A percentile compares a stretch with the other conserved stretches of the same genome.
Evolutionary conservation across 2,888 invertebrate species (phyloP).

Genomic region (Cremastinae sp.): DNA sequence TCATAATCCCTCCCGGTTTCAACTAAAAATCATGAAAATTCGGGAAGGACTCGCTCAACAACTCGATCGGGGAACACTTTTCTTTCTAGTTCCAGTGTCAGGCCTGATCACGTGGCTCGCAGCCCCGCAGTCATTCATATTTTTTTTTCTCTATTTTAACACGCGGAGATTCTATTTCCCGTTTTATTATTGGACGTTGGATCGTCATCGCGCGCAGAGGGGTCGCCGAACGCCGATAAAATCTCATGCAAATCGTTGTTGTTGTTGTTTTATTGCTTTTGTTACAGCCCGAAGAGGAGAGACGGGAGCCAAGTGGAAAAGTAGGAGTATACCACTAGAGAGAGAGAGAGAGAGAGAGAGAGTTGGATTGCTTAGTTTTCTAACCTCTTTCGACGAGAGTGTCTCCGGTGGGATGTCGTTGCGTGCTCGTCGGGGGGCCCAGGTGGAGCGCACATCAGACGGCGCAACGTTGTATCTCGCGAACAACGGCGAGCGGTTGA

Average conservation of each 20-base stretch:
- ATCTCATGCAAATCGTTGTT: background rate
- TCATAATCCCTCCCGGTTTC: too few relatives aligned
- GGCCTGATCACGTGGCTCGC: background rate
- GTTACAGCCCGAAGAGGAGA: too few relatives aligned
- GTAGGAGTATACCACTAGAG: constrained; percentile 1
- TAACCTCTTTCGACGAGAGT: constrained; percentile 62
- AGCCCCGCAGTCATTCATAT: background rate
- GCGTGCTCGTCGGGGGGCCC: constrained; percentile 58
- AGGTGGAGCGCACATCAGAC: constrained; percentile 61
- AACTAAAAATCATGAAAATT: too few relatives aligned
- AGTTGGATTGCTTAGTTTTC: constrained; percentile 48
- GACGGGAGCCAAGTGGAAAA: too few relatives aligned
- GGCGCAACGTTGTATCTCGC: constrained; percentile 24
- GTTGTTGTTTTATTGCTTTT: too few relatives aligned
- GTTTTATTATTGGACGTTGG: too few relatives aligned
- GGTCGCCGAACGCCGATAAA: background rate
- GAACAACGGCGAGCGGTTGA: constrained; percentile 5
- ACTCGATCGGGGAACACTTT: too few relatives aligned
- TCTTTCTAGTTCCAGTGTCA: constrained; percentile 2
- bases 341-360: background rate
- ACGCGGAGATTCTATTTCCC: constrained; percentile 4
- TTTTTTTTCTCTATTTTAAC: background rate
- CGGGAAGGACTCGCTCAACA: too few relatives aligned
- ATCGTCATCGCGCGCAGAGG: too few relatives aligned
- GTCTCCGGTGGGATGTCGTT: constrained; percentile 51